Percentiles rank a stretch among this genome's conserved stretches.
These are phyloP conservation scores for Polypedilum vanderplanki DNA, from an alignment of 1,140 invertebrate species.

Conservation along the genomic window DNA sequence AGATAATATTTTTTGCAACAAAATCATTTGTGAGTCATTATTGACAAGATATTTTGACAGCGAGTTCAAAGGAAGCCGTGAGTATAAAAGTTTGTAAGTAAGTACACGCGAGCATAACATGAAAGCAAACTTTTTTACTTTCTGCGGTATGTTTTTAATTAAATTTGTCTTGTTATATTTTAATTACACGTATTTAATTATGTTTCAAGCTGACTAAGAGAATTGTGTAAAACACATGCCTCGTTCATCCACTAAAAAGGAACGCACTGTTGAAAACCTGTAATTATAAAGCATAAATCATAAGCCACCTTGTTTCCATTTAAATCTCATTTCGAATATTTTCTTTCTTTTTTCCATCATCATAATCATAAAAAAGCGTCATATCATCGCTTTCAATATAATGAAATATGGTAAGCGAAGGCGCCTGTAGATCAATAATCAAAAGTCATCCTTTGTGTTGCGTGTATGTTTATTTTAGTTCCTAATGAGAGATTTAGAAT, in stretches of 20 bases:
- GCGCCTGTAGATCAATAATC: constrained; percentile 23
- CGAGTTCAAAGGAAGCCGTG: background rate
- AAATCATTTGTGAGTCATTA: background rate
- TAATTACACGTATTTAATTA: constrained; percentile 1
- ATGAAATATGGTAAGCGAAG: background rate
- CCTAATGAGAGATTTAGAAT: no score
- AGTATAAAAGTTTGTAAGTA: background rate
- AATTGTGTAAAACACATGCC: background rate
- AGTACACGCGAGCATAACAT: no score
- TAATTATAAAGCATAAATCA: constrained; percentile 28
- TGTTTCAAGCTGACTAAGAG: background rate
- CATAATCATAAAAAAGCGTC: background rate
- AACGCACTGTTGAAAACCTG: background rate
- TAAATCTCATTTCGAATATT: background rate
- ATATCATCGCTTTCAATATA: constrained; percentile 17
- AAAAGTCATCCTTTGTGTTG: background rate
- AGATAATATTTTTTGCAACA: no score
- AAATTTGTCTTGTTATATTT: background rate
- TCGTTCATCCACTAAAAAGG: background rate
- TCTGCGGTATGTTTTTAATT: background rate
- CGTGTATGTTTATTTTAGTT: no score
- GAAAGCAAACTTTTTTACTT: no score
- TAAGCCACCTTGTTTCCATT: constrained; percentile 25
- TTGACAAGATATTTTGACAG: constrained; percentile 8
- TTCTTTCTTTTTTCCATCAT: background rate